Evolutionary conservation across 2,888 invertebrate species (phyloP).

Genomic region (Tetranychus piercei): DNA sequence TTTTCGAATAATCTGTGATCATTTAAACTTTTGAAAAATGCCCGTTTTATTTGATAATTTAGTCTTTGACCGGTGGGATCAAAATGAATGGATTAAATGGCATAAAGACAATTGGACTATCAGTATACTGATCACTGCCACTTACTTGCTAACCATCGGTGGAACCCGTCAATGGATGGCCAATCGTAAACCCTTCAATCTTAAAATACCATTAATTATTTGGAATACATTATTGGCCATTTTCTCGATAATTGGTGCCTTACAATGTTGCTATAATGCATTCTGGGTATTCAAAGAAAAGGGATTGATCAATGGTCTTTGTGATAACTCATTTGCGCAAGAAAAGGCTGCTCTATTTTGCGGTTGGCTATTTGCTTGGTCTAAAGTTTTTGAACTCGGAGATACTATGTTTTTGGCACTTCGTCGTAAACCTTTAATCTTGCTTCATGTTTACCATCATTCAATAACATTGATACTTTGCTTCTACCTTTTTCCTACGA

Average conservation of each 20-base stretch:
- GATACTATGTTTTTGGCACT: conserved; percentile 77
- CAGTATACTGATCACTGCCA: conserved; percentile 67
- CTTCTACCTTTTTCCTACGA: conserved; percentile 48
- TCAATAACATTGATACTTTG: conserved; percentile 62
- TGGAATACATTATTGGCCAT: conserved; percentile 85
- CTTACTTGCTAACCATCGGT: conserved; percentile 84
- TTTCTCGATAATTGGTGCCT: conserved; percentile 74
- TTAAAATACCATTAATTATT: conserved; percentile 61
- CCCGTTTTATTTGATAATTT: not conserved
- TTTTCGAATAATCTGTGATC: not conserved
- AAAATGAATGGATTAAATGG: conserved; percentile 46
- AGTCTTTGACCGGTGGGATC: not conserved
- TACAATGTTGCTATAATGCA: conserved; percentile 77
- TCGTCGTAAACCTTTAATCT: conserved; percentile 77
- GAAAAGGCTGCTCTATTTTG: conserved; percentile 85
- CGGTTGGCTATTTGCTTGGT: conserved; percentile 90
- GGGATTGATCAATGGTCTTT: conserved; percentile 85
- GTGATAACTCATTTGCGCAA: conserved; percentile 77
- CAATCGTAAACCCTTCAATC: conserved; percentile 58
- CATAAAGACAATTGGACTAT: conserved; percentile 91
- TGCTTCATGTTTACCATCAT: conserved; percentile 92
- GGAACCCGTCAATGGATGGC: conserved; percentile 85
- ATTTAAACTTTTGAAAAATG: not conserved
- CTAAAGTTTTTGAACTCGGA: conserved; percentile 85
- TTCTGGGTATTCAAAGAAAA: conserved; percentile 66